phyloP scores from a whole-genome alignment of 2,113 vertebrate genomes.

The Morone chrysops region DNA sequence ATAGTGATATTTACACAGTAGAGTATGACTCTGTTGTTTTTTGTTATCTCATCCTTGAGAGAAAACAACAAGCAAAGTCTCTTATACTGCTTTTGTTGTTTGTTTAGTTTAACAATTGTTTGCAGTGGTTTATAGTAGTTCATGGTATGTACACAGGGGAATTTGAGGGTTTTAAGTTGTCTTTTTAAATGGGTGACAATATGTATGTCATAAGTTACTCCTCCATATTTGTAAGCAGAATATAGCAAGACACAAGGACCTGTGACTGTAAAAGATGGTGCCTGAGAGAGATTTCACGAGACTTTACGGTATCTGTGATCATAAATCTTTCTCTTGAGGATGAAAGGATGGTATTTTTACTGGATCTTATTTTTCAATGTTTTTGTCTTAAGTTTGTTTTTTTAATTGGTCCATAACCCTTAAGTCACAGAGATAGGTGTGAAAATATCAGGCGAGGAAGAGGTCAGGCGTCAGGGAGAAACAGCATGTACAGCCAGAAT shows the following conservation, averaged over 20 bases:
- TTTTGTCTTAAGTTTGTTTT: too few species aligned
- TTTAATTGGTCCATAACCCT: too few species aligned
- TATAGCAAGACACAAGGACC: background rate
- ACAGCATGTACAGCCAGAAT: too few species aligned
- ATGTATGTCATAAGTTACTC: background rate
- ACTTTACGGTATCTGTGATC: background rate
- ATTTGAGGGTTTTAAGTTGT: background rate
- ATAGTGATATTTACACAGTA: background rate
- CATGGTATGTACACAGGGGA: background rate
- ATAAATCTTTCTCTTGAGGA: conserved; percentile 2
- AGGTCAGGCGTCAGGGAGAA: too few species aligned
- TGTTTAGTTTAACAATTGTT: too few species aligned
- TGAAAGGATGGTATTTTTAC: too few species aligned
- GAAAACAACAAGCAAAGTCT: too few species aligned
- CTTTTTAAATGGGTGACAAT: background rate
- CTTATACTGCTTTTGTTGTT: too few species aligned
- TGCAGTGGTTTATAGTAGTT: background rate
- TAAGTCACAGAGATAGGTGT: too few species aligned
- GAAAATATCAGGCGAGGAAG: too few species aligned
- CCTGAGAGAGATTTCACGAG: background rate
- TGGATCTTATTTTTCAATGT: too few species aligned
- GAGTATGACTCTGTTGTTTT: background rate
- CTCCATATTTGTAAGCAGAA: background rate
- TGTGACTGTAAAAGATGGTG: background rate
- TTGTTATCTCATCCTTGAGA: background rate